Evolutionary conservation across 1,140 invertebrate species (phyloP), one percentile per base, ranked within the genome.

Genomic region (Ips typographus): DNA sequence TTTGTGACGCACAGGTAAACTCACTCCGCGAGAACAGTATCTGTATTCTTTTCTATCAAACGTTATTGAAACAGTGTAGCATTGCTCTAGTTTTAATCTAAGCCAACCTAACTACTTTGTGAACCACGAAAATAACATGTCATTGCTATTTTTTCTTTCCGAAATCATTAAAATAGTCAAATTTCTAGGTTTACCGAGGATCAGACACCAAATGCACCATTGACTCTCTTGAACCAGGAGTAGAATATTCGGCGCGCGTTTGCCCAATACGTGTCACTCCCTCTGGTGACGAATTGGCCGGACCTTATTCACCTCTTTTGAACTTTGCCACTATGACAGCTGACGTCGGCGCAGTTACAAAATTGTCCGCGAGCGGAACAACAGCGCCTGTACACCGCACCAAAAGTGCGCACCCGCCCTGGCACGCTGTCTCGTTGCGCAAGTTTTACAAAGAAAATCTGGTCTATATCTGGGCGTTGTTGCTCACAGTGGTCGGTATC

Each of bases 241-340:
- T 84, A 40, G 89, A 91, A 71, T 94, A 94, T 78, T 79, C 83
- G 71, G 85, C 91, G 58, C 84, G 91, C 39, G 90, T 93, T 22
- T 90, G 89, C 81, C 87, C 89, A 1, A 85, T 93, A 59, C 85
- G 91, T 43, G 80, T 86, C 63, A 72, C 76, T 1, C 68, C 73
- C 3, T 81, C 81, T 43, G 84, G 82, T 0, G 84, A 87, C 0
- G 84, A 87, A 68, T 82, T 93, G 43, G 74, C 82, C 37, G 89
- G 91, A 43, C 84, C 89, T 51, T 90, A 85, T 78, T 90, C 90
- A 68, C 83, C 84, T n/a, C 77, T 85, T 39, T 77, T 84, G 36
- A 82, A 84, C 22, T 85, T 90, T 75, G 79, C 79, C n/a, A 86
- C 85, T 1, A 77, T 76, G 38, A 74, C 77, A 40, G 70, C 73